Conservation (phyloP, 2,888 invertebrate species). For the Agriotes lineatus region DNA sequence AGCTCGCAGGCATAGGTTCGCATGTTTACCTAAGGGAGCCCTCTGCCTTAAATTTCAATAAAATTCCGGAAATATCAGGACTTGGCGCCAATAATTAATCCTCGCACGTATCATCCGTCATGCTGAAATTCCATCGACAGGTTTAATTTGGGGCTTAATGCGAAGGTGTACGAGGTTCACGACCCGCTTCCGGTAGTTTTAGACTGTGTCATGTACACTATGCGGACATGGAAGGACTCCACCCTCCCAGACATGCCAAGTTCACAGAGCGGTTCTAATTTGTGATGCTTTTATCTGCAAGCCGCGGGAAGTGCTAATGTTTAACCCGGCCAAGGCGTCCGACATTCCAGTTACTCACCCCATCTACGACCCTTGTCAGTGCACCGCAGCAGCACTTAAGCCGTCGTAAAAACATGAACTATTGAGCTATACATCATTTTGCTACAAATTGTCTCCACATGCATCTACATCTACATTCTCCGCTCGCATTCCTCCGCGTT, state of each 20-base stretch:
- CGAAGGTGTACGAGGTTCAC: neutral
- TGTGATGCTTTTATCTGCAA: conserved; percentile 64
- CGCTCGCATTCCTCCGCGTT: neutral
- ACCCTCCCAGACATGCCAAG: conserved; percentile 49
- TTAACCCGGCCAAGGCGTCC: conserved; percentile 56
- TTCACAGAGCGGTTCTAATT: conserved; percentile 58
- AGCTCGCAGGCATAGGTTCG: neutral
- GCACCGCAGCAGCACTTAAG: conserved; percentile 52
- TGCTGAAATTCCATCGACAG: conserved; percentile 9
- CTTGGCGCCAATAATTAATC: conserved; percentile 1
- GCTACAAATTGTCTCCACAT: conserved; percentile 52
- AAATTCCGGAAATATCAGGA: neutral
- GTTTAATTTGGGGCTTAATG: conserved; percentile 7
- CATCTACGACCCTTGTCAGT: conserved; percentile 49
- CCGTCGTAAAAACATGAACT: conserved; percentile 57
- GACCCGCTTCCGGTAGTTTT: conserved; percentile 23
- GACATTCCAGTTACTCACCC: conserved; percentile 48
- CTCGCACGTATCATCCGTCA: conserved; percentile 16
- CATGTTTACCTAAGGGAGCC: neutral
- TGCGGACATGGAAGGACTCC: conserved; percentile 31
- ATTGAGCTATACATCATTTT: conserved; percentile 59
- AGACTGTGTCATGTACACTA: conserved; percentile 37
- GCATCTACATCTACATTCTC: conserved; percentile 38
- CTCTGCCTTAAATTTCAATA: conserved; percentile 11
- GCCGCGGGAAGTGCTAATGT: conserved; percentile 62